A percentile compares a stretch with the other conserved stretches of the same genome.
These are phyloP conservation scores for Hirtodrosophila confusa DNA, from an alignment of 2,888 invertebrate genomes.

Conservation along the genomic window DNA sequence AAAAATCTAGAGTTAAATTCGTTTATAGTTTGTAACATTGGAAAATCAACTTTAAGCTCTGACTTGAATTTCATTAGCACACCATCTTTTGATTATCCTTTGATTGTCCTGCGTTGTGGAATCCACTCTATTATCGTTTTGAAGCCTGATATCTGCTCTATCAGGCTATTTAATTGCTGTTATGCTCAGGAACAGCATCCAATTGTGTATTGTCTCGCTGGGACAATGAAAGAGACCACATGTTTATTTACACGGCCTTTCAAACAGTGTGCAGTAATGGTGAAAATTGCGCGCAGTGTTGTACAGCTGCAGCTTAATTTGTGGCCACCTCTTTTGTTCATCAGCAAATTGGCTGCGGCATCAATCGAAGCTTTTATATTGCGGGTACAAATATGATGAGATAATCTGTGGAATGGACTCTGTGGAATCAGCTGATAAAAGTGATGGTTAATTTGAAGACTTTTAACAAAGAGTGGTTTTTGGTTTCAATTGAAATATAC, in stretches of 20 bases:
- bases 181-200: slow-evolving; percentile 8
- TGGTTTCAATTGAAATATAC: no score
- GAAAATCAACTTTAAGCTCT: no score
- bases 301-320: slow-evolving; percentile 36
- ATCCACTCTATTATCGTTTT: no score
- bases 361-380: slow-evolving; percentile 23
- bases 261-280: slow-evolving; percentile 14
- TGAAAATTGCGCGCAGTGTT: slow-evolving; percentile 38
- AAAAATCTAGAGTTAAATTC: no score
- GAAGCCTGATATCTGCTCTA: neutral
- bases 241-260: slow-evolving; percentile 18
- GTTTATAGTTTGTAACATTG: no score
- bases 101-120: no score
- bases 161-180: slow-evolving; percentile 16
- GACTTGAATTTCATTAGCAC: no score
- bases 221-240: slow-evolving; percentile 30
- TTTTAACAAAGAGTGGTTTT: neutral
- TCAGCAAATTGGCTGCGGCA: slow-evolving; percentile 29
- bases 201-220: slow-evolving; percentile 14
- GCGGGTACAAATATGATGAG: slow-evolving; percentile 25
- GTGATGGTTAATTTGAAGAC: slow-evolving; percentile 1
- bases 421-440: neutral
- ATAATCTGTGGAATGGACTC: slow-evolving; percentile 9
- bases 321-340: slow-evolving; percentile 41
- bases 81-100: neutral